phyloP scores from a whole-genome alignment of 2,888 invertebrate species.

The Lamproptera curius region DNA sequence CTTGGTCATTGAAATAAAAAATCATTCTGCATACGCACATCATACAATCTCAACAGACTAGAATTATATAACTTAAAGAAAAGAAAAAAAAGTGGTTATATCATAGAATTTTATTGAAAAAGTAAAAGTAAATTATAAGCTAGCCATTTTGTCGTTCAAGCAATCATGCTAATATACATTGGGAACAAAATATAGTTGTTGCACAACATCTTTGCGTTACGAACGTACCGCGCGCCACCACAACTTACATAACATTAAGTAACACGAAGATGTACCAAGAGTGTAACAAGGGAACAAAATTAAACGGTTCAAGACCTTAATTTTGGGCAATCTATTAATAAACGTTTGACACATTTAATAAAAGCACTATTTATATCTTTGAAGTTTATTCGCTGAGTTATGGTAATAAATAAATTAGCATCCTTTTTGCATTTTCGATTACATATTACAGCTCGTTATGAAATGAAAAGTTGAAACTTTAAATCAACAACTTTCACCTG shows the following conservation, averaged over 20 bases:
- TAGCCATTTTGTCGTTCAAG: not conserved
- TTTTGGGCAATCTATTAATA: too few species aligned
- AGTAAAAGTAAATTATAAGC: not conserved
- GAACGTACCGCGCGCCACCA: conserved; percentile 4
- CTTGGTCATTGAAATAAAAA: too few species aligned
- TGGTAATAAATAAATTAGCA: too few species aligned
- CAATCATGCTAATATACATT: not conserved
- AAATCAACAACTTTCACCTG: conserved; percentile 67
- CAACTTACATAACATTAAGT: conserved; percentile 14
- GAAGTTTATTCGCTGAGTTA: too few species aligned
- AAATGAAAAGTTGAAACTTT: conserved; percentile 65
- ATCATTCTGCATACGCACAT: too few species aligned
- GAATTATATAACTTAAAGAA: too few species aligned
- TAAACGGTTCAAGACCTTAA: conserved; percentile 1
- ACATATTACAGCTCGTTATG: conserved; percentile 17
- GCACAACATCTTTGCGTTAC: conserved; percentile 12
- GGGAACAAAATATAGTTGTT: conserved; percentile 5
- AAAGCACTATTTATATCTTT: too few species aligned
- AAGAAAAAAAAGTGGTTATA: too few species aligned
- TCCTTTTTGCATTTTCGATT: too few species aligned
- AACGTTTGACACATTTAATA: too few species aligned
- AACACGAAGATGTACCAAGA: conserved; percentile 20
- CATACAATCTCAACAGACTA: too few species aligned
- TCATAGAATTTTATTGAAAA: not conserved
- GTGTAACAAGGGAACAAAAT: conserved; percentile 16